These are phyloP conservation scores for Cephus sareptanus DNA, from an alignment of 2,888 invertebrate species.

Conservation along the genomic window DNA sequence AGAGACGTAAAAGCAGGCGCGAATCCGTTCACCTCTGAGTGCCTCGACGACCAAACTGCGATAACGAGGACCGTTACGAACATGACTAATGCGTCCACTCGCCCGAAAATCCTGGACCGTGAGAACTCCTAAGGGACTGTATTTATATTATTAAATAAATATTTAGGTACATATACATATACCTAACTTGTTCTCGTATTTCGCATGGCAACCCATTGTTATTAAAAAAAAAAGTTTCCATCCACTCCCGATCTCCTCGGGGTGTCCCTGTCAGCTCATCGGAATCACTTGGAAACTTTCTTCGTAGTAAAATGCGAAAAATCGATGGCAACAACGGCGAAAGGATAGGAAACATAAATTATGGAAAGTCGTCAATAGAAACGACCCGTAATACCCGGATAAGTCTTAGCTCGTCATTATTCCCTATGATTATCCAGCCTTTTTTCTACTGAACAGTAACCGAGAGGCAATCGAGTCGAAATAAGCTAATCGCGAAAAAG, in stretches of 20 bases:
- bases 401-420: neutral
- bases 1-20: slow-evolving; percentile 13
- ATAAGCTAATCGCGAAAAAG: neutral
- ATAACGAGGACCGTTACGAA: slow-evolving; percentile 48
- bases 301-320: neutral
- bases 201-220: neutral
- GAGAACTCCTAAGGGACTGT: neutral
- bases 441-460: neutral
- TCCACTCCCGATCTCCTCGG: neutral
- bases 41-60: neutral
- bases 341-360: neutral
- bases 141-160: neutral
- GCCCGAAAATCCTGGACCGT: neutral
- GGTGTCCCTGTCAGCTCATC: neutral
- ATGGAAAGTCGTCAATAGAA: neutral
- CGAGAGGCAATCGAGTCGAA: neutral
- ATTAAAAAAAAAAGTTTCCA: neutral
- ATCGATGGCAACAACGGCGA: neutral
- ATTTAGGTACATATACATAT: neutral
- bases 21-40: slow-evolving; percentile 3
- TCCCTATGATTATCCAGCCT: neutral
- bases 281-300: neutral
- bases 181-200: neutral
- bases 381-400: neutral
- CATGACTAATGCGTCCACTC: slow-evolving; percentile 52